Conservation (phyloP, 2,113 vertebrate species). For the Oreochromis spilurus region DNA sequence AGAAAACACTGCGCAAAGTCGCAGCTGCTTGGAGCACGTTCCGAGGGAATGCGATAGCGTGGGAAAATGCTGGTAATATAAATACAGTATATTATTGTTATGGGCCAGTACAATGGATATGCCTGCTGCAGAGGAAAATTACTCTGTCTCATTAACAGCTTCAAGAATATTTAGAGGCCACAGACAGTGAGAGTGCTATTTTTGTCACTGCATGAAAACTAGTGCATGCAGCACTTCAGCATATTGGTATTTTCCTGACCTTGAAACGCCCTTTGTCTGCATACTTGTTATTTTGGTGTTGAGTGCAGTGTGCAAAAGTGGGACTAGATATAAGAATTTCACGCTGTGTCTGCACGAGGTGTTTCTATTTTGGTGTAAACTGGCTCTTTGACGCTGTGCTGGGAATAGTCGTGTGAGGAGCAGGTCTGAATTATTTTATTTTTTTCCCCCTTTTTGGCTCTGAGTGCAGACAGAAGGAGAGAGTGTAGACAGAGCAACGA, state of each 20-base stretch:
- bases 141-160: neutral
- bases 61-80: neutral
- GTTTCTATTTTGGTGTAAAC: slow-evolving; percentile 20
- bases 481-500: neutral
- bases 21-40: neutral
- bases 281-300: neutral
- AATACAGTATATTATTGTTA: neutral
- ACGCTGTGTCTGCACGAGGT: neutral
- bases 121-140: neutral
- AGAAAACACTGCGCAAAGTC: neutral
- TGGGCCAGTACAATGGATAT: neutral
- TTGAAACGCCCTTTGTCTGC: slow-evolving; percentile 4
- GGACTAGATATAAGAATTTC: neutral
- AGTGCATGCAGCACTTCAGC: neutral
- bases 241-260: neutral
- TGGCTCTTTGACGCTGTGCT: neutral
- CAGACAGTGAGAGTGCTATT: neutral
- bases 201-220: neutral
- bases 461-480: neutral
- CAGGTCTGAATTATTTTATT: neutral
- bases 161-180: neutral
- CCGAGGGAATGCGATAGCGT: neutral
- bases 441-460: neutral
- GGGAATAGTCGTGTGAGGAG: slow-evolving; percentile 2
- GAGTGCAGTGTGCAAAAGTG: neutral